Evolutionary conservation across 2,888 invertebrate species (phyloP).

Genomic region (Lepidocyrtoides sp.): DNA sequence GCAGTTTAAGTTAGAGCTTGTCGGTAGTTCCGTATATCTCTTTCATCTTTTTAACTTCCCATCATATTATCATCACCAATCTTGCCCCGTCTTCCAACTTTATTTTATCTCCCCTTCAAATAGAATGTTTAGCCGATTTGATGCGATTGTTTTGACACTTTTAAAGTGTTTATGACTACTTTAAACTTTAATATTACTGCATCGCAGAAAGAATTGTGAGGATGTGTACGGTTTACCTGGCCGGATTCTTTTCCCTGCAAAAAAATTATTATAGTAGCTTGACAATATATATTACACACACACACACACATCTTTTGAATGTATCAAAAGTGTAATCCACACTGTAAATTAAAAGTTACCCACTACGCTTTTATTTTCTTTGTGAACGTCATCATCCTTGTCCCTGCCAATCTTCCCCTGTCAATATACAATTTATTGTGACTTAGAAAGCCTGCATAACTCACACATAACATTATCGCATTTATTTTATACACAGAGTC

Average conservation of each 20-base stretch:
- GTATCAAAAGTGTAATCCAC: background rate
- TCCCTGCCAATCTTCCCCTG: conserved; percentile 43
- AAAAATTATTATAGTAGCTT: background rate
- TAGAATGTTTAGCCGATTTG: conserved; percentile 24
- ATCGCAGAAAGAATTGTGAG: background rate
- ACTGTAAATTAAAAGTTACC: background rate
- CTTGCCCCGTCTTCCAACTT: background rate
- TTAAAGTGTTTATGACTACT: conserved; percentile 54
- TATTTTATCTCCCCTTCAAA: background rate
- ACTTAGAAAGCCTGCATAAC: conserved; percentile 7
- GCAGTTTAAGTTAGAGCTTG: background rate
- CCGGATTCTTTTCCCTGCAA: background rate
- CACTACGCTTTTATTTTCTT: background rate
- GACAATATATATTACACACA: background rate
- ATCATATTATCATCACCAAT: conserved; percentile 50
- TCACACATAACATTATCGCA: background rate
- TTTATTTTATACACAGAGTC: background rate
- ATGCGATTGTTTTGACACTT: conserved; percentile 52
- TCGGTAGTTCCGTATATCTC: background rate
- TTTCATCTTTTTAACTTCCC: conserved; percentile 38
- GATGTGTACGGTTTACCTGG: background rate
- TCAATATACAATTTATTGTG: conserved; percentile 45
- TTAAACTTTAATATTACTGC: conserved; percentile 37
- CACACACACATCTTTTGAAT: background rate
- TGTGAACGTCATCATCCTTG: conserved; percentile 19